Evolutionary conservation across 2,888 invertebrate species (phyloP), one percentile per base, ranked within the genome.

Genomic region (Amaurobius ferox): DNA sequence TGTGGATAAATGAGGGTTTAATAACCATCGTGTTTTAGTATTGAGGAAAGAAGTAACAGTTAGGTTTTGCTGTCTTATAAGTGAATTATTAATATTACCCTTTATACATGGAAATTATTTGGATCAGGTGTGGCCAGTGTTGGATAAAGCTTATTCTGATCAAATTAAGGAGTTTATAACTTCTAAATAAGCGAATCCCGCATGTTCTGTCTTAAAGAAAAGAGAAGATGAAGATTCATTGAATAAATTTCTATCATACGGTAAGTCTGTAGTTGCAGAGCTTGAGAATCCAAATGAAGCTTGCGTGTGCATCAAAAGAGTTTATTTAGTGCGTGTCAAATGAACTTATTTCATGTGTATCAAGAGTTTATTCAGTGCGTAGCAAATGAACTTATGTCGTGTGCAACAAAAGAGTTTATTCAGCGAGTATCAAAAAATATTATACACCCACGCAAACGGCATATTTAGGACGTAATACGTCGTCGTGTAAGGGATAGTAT

Each of bases 1-100:
- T 48, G 71, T 71, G 71, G 71, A 48, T 48, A 26, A 71, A 71
- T 1, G 71, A 71, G 48, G 71, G 48, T 71, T 71, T 48, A 29
- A 71, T 71, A 28, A 48, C 19, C 71, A 71, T 11, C 71, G 71
- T 71, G 48, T 48, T 71, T 71, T 48, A 1, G 44, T 71, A 29
- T 48, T 71, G 29, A 71, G 11, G 30, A 28, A 71, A 48, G 71
- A 55, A 48, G 16, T 70, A 2, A 40, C 2, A 7, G 28, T 29
- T 3, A 64, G 11, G 64, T 9, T 6, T 64, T 7, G 11, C 11
- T 64, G 26, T 19, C 5, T 64, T 23, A 6, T 64, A 23, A 0
- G 1, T 1, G 23, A 3, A 28, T 6, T 16, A 35, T 48, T 71
- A 1, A 6, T 64, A 64, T 6, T 64, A 64, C 71, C 71, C 7